Conservation (phyloP, 2,113 vertebrate species). For the Nothocercus julius region DNA sequence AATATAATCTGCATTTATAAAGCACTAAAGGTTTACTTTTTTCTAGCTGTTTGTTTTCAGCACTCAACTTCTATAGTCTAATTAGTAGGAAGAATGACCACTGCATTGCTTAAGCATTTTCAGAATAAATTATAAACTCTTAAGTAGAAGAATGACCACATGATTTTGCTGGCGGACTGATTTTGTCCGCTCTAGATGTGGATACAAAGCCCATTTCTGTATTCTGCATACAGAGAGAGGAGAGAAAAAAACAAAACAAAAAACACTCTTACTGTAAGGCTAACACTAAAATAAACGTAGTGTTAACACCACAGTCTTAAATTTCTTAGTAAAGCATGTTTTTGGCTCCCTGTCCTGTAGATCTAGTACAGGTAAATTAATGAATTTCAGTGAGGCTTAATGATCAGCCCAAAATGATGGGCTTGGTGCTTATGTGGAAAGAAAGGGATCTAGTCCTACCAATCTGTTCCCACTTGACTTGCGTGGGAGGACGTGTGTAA, state of each 20-base stretch:
- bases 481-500: background rate
- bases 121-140: slow-evolving; percentile 51
- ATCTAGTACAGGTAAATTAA: background rate
- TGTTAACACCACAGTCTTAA: background rate
- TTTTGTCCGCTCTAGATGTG: slow-evolving; percentile 70
- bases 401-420: background rate
- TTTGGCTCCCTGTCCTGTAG: background rate
- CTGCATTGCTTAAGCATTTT: slow-evolving; percentile 43
- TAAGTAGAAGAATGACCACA: slow-evolving; percentile 58
- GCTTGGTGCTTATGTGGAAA: background rate
- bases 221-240: background rate
- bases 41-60: slow-evolving; percentile 39
- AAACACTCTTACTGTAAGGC: slow-evolving; percentile 80
- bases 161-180: slow-evolving; percentile 60
- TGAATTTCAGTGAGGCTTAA: background rate
- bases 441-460: background rate
- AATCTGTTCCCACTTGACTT: background rate
- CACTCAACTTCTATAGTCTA: slow-evolving; percentile 12
- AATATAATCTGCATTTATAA: slow-evolving; percentile 55
- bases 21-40: slow-evolving; percentile 64
- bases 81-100: slow-evolving; percentile 36
- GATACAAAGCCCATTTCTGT: slow-evolving; percentile 62
- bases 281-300: slow-evolving; percentile 1
- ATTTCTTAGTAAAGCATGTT: background rate
- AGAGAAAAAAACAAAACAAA: slow-evolving; percentile 9